Percentiles rank a stretch among this genome's conserved stretches.
Conservation (phyloP, 2,113 vertebrate genomes). For the Atractosteus spatula region DNA sequence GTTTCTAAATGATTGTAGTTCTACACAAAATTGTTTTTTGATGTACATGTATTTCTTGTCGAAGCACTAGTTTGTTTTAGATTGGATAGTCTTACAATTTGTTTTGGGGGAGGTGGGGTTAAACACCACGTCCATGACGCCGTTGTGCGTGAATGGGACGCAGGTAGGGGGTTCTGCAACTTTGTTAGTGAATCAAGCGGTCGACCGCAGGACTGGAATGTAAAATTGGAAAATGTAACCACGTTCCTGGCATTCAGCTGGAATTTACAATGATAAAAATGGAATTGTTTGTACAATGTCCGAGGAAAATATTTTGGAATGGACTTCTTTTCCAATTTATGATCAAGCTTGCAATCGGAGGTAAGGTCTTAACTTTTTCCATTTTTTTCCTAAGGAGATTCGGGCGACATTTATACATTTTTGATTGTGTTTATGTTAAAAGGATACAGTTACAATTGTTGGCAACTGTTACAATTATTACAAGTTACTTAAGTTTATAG, state of each 20-base stretch:
- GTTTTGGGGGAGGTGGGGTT: conserved; percentile 9
- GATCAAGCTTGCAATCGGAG: conserved; percentile 4
- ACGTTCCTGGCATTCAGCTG: background rate
- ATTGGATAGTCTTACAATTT: no score
- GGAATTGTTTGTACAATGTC: background rate
- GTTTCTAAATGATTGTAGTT: no score
- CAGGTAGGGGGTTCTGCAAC: background rate
- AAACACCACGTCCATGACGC: conserved; percentile 7
- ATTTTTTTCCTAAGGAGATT: background rate
- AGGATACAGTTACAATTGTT: no score
- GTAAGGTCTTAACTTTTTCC: background rate
- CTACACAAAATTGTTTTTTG: no score
- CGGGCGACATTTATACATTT: background rate
- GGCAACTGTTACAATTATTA: conserved; percentile 7
- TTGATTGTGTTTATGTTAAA: background rate
- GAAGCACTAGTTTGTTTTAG: no score
- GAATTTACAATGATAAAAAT: background rate
- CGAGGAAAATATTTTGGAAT: background rate
- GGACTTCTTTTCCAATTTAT: conserved; percentile 3
- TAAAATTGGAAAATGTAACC: conserved; percentile 6
- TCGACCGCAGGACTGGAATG: background rate
- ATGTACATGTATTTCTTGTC: no score
- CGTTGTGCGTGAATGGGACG: conserved; percentile 9
- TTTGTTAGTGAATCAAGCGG: conserved; percentile 7
- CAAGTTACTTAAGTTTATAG: background rate